Evolutionary conservation across 2,797 vertebrate genomes (phyloP).

Genomic region (Galagoides demidoff): DNA sequence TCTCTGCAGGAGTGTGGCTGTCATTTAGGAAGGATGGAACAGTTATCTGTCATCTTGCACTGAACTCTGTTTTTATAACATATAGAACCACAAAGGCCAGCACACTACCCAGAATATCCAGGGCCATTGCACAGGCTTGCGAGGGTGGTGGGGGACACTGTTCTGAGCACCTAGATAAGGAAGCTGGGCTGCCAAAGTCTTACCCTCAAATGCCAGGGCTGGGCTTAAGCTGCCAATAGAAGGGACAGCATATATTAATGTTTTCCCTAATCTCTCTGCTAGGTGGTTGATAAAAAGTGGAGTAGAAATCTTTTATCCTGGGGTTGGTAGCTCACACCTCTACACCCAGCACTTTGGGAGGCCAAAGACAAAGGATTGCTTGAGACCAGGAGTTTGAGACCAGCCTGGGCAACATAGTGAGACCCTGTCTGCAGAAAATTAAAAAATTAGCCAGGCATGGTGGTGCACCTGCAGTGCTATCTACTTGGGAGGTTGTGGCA

Average conservation of each 20-base stretch:
- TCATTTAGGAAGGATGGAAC: background rate
- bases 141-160: background rate
- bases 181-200: background rate
- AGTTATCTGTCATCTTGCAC: background rate
- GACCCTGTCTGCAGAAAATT: background rate
- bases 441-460: background rate
- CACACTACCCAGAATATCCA: too few species aligned
- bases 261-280: background rate
- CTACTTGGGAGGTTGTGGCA: background rate
- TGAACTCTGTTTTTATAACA: background rate
- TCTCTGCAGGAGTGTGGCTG: background rate
- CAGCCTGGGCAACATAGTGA: background rate
- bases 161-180: background rate
- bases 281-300: background rate
- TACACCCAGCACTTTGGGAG: background rate
- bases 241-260: too few species aligned
- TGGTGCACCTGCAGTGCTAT: background rate
- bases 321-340: background rate
- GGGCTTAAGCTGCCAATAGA: background rate
- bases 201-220: background rate
- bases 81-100: background rate
- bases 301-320: background rate
- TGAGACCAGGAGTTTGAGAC: background rate
- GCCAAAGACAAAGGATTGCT: background rate
- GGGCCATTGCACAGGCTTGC: background rate